Evolutionary conservation across 2,797 vertebrate genomes (phyloP).

Genomic region (Dryobates pubescens): DNA sequence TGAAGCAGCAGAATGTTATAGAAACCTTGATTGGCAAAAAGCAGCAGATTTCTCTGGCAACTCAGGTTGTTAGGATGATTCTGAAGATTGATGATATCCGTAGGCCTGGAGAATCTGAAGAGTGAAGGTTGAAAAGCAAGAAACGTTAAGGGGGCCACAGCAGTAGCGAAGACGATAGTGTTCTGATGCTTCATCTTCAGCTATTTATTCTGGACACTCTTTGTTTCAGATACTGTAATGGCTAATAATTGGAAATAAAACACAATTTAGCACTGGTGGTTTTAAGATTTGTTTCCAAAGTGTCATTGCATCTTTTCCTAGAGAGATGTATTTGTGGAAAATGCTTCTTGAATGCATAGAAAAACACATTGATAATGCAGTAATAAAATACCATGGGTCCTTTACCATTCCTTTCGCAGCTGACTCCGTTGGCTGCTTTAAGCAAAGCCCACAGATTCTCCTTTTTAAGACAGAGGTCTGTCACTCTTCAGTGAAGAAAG

Average conservation of each 20-base stretch:
- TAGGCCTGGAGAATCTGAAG: constrained; percentile 91
- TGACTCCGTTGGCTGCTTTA: neutral
- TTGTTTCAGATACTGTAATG: constrained; percentile 75
- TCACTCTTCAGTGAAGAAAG: neutral
- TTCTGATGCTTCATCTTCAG: constrained; percentile 61
- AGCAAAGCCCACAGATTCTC: neutral
- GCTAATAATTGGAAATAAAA: constrained; percentile 79
- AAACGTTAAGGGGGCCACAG: constrained; percentile 17
- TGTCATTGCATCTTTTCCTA: neutral
- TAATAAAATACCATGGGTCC: neutral
- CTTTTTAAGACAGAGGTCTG: neutral
- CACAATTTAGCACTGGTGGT: constrained; percentile 40
- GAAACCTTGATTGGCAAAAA: constrained; percentile 98
- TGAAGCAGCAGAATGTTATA: constrained; percentile 97
- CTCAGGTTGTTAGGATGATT: constrained; percentile 98
- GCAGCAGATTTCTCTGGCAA: constrained; percentile 94
- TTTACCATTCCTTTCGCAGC: neutral
- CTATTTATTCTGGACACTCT: constrained; percentile 86
- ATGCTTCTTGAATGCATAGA: neutral
- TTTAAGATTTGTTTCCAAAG: constrained; percentile 10
- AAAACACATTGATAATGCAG: rapidly evolving
- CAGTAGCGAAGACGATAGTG: constrained; percentile 41
- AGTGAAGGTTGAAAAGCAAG: constrained; percentile 72
- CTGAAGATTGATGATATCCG: constrained; percentile 98
- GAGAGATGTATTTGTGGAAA: neutral